Base-by-base conservation (phyloP, 2,113 vertebrate genomes). In the Gulo gulo region DNA sequence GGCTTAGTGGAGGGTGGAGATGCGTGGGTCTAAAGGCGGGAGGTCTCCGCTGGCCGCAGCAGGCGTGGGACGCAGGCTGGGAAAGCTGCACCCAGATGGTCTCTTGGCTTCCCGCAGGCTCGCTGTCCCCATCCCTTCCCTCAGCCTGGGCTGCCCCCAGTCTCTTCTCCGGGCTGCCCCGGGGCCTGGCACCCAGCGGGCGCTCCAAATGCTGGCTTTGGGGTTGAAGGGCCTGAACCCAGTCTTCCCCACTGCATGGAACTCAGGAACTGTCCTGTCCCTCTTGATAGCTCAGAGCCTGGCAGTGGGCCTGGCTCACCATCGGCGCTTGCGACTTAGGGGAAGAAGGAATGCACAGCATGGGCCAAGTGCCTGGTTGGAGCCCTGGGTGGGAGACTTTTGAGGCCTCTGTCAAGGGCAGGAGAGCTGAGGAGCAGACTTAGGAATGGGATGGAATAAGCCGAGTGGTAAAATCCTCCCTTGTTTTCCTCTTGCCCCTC, bases 1-100 rank as follows among this genome's bases (percentile, higher is more conserved):
- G 98, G 98, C 98, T 99, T 98, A 97, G 65, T 9, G 42, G 81
- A 95, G 95, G 80, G 71, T 55, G 52, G 84, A 73, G 81, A 59
- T 21, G 34, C 11, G 4, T 42, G 55, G 74, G 26, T 55, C 61
- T 57, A 69, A 63, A 91, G 91, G 69, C 18, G 0, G 93, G 88
- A 94, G 88, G 88, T 63, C 91, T 76, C 94, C 0, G 0, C 1
- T 1, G 69, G 76, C 87, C 21, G 13, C 83, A 26, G 93, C 73
- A 50, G 96, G 69, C 12, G 0, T 13, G 71, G 78, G 42, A 24
- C 14, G 1, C 23, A 0, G 92, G 45, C 80, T 65, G 67, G 80
- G 39, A 79, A 80, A 74, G 61, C 67, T 1, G 2, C 12, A 10
- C 57, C 78, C 69, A n/a, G 34, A 4, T 11, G 16, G 67, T 93